Conservation (phyloP, 2,113 vertebrate genomes). For the Pseudonaja textilis region DNA sequence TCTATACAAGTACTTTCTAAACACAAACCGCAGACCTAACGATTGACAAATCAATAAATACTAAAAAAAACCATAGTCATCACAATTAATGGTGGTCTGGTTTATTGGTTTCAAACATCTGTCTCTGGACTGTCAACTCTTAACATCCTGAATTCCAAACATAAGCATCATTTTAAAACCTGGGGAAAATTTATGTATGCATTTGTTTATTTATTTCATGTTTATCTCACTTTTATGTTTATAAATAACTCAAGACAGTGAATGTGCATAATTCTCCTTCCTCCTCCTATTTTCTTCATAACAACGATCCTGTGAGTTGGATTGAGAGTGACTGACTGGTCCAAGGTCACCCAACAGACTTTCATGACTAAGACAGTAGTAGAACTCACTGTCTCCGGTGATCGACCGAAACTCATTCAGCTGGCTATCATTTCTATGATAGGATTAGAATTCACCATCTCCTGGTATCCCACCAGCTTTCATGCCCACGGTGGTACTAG, state of each 20-base stretch:
- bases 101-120: neutral
- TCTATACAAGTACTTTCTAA: neutral
- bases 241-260: neutral
- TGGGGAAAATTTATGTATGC: neutral
- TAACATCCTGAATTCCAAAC: neutral
- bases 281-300: neutral
- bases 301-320: neutral
- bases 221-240: too few species aligned
- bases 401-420: too few species aligned
- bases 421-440: too few species aligned
- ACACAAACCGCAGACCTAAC: neutral
- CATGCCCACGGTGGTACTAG: neutral
- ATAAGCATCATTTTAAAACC: neutral
- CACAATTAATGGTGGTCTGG: neutral
- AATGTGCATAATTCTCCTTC: neutral
- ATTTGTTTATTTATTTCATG: too few species aligned
- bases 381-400: neutral
- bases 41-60: too few species aligned
- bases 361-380: neutral
- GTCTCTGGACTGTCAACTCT: neutral
- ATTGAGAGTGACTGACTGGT: neutral
- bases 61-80: neutral
- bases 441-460: too few species aligned
- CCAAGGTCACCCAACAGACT: neutral
- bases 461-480: neutral